phyloP scores from a whole-genome alignment of 1,140 invertebrate genomes.

The Drusus annulatus region DNA sequence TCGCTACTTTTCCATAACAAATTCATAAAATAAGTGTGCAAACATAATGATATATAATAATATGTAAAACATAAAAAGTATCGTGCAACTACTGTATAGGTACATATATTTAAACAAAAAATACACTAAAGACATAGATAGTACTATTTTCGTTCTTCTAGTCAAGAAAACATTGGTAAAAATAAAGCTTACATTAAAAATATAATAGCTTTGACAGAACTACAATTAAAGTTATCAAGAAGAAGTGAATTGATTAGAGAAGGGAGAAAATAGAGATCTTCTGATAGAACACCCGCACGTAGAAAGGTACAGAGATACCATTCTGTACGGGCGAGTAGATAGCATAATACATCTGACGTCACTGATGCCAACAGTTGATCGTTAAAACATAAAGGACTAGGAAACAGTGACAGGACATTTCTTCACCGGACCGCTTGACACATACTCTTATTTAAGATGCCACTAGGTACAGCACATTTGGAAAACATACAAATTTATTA shows the following conservation, averaged over 20 bases:
- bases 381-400: slow-evolving; percentile 51
- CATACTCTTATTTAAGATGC: slow-evolving; percentile 16
- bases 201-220: slow-evolving; percentile 1
- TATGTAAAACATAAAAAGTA: slow-evolving; percentile 9
- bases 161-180: slow-evolving; percentile 1
- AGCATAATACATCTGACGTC: slow-evolving; percentile 73
- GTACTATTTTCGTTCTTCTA: slow-evolving; percentile 3
- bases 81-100: neutral
- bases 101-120: slow-evolving; percentile 3
- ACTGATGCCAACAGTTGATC: slow-evolving; percentile 65
- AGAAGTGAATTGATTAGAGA: neutral
- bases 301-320: slow-evolving; percentile 44
- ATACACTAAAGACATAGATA: slow-evolving; percentile 6
- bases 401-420: slow-evolving; percentile 56
- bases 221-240: slow-evolving; percentile 17
- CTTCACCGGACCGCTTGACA: neutral
- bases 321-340: slow-evolving; percentile 69
- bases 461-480: neutral
- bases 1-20: neutral
- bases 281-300: slow-evolving; percentile 57
- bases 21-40: slow-evolving; percentile 4
- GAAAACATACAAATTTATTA: neutral
- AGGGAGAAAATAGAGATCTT: slow-evolving; percentile 58
- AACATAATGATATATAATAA: slow-evolving; percentile 2
- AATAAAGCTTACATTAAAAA: slow-evolving; percentile 16